Conservation (phyloP, 2,797 vertebrate species). For the Mastacembelus armatus region DNA sequence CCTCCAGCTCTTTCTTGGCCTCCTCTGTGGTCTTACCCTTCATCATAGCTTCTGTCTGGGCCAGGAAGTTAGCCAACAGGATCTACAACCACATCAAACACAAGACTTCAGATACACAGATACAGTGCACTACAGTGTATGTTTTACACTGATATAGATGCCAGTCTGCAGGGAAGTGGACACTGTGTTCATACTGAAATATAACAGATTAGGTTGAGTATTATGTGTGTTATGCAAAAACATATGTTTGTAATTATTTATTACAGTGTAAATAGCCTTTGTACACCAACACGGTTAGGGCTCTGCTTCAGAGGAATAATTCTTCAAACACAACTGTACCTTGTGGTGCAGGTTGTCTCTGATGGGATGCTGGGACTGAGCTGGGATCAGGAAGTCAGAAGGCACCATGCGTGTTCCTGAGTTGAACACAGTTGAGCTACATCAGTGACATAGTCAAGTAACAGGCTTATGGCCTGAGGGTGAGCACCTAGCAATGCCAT, state of each 20-base stretch:
- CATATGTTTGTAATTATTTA: background rate
- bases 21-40: conserved; percentile 93
- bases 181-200: background rate
- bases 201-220: background rate
- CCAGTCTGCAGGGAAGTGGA: background rate
- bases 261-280: background rate
- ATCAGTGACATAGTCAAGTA: conserved; percentile 8
- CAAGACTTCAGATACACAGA: conserved; percentile 6
- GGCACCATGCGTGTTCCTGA: conserved; percentile 96
- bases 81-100: conserved; percentile 83
- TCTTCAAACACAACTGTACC: conserved; percentile 75
- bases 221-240: background rate
- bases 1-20: conserved; percentile 92
- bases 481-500: background rate
- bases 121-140: background rate
- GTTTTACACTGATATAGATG: background rate
- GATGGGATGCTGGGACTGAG: conserved; percentile 93
- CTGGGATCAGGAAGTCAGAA: conserved; percentile 95
- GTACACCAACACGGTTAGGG: too few species aligned
- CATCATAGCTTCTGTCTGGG: conserved; percentile 98
- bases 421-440: conserved; percentile 13
- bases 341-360: conserved; percentile 95
- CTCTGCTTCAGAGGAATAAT: too few species aligned
- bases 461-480: background rate
- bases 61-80: conserved; percentile 94